Base-by-base conservation (phyloP, 2,797 vertebrate species). In the Carduelis carduelis region DNA sequence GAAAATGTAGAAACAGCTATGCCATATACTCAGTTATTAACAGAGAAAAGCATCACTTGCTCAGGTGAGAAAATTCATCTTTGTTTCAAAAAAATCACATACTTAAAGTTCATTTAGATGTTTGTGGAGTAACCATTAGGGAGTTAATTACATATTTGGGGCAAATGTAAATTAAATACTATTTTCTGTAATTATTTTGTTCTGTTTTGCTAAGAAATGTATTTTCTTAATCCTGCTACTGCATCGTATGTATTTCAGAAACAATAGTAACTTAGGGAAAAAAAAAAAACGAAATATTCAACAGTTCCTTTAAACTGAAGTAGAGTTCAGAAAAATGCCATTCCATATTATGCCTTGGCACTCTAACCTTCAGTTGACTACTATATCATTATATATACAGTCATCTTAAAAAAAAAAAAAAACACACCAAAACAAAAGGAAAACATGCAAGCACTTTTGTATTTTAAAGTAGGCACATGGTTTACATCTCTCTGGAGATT, bases 401-500 rank as follows among this genome's bases (percentile, higher is more conserved):
- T 20, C 27, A 39, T 47, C 37, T n/a, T 46, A 2, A 43, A 64
- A 44, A 39, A 46, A 44, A 63, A 23, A 23, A 23, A 14, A 43
- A 18, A 5, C 39, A 17, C 41, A 41, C 41, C 16, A 19, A 43
- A 43, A 21, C 11, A 43, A 32, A 76, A 39, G 26, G 71, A 93
- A 86, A 90, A 43, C 39, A 87, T 21, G 50, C 53, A 87, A 85
- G 93, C 77, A 77, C 89, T 95, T 95, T 83, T 92, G 28, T 89
- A 82, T 96, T 97, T 97, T 96, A 80, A 96, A 94, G 93, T 89
- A 93, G 92, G 91, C 17, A 84, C 95, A 75, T 97, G 96, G 87
- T 96, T 97, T 97, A 64, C 89, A 77, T 96, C 92, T 97, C 94
- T 96, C 50, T 12, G 80, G 97, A 94, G 95, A 95, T 95, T 95